phyloP scores from a whole-genome alignment of 2,888 invertebrate genomes.

The Eutolmus rufibarbis region DNA sequence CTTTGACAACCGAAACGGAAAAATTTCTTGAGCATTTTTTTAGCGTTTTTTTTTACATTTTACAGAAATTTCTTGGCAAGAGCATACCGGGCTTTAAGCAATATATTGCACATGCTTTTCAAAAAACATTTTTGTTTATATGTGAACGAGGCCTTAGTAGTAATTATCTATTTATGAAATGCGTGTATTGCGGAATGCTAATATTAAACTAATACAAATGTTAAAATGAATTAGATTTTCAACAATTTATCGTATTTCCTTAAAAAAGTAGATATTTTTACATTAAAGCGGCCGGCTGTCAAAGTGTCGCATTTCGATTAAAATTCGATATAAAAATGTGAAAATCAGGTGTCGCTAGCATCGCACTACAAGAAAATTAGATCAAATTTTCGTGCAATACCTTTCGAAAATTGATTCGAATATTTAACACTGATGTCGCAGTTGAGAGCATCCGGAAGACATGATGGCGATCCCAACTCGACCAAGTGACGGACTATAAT shows the following conservation, averaged over 20 bases:
- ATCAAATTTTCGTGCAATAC: not conserved
- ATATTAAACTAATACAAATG: not conserved
- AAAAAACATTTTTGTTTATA: no score
- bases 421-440: conserved; percentile 25
- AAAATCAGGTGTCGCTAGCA: not conserved
- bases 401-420: conserved; percentile 20
- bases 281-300: not conserved
- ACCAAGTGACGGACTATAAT: conserved; percentile 52
- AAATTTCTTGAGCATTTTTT: no score
- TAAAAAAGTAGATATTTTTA: not conserved
- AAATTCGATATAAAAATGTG: not conserved
- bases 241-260: not conserved
- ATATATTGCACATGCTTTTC: no score
- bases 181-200: not conserved
- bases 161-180: not conserved
- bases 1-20: no score
- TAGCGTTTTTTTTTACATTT: no score
- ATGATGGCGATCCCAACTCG: conserved; percentile 70
- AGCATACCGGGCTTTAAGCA: no score
- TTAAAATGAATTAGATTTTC: not conserved
- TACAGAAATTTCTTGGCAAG: no score
- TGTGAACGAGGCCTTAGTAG: not conserved
- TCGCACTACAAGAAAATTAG: not conserved
- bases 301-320: not conserved
- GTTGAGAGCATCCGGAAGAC: conserved; percentile 63